phyloP scores from a whole-genome alignment of 1,140 invertebrate species.

The Limonius californicus region DNA sequence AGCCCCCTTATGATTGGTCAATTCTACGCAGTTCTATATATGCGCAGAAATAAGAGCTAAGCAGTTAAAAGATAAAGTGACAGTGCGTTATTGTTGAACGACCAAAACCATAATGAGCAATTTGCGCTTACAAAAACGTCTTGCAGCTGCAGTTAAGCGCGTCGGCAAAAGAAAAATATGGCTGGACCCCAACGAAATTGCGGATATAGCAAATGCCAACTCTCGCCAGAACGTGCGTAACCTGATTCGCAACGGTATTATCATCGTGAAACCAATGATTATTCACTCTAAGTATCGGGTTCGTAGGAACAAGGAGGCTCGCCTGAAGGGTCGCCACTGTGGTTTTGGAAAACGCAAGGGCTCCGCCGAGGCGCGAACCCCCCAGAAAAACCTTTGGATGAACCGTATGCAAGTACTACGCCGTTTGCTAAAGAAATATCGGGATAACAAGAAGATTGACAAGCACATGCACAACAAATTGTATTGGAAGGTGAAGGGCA shows the following conservation, averaged over 20 bases:
- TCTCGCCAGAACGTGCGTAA: slow-evolving; percentile 72
- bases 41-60: too few relatives aligned
- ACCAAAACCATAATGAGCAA: slow-evolving; percentile 19
- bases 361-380: slow-evolving; percentile 75
- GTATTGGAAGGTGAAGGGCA: slow-evolving; percentile 76
- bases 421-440: slow-evolving; percentile 67
- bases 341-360: slow-evolving; percentile 76
- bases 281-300: slow-evolving; percentile 73
- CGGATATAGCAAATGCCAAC: slow-evolving; percentile 77
- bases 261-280: slow-evolving; percentile 74
- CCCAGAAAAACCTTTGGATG: slow-evolving; percentile 61
- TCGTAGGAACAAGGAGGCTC: slow-evolving; percentile 66
- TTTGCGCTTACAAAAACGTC: slow-evolving; percentile 62
- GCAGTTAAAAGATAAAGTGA: too few relatives aligned
- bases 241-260: slow-evolving; percentile 76
- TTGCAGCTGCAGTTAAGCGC: slow-evolving; percentile 69
- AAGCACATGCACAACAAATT: slow-evolving; percentile 73
- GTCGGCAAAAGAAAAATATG: slow-evolving; percentile 81
- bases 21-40: too few relatives aligned
- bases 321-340: slow-evolving; percentile 70
- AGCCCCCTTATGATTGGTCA: too few relatives aligned
- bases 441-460: slow-evolving; percentile 78
- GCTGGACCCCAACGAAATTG: slow-evolving; percentile 79
- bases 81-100: too few relatives aligned
- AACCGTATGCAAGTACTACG: slow-evolving; percentile 70